Evolutionary conservation across 2,797 vertebrate species (phyloP), one percentile per base, ranked within the genome.

Genomic region (Sandelia bainsii): DNA sequence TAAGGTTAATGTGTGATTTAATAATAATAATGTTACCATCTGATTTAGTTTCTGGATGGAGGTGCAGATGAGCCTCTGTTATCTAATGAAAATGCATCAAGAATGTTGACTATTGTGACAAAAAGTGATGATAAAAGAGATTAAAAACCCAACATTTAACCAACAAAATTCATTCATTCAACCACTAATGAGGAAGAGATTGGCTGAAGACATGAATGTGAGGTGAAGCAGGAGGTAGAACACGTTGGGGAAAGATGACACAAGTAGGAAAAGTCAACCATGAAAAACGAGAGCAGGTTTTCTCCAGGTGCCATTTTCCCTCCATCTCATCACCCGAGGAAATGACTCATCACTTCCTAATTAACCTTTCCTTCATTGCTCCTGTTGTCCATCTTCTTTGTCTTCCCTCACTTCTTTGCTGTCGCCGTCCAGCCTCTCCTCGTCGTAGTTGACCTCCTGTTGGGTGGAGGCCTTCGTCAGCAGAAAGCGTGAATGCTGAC

Each of bases 401-500:
- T 19, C 42, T 7, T 32, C 3, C 51, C 20, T 32, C 19, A 40
- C 61, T 6, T 63, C 52, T 23, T 71, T 23, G 3, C 34, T 46
- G 8, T 40, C 23, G 1, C 12, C 3, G 56, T 44, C 42, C 3
- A 4, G 40, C n/a, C 27, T 50, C 39, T 14, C 42, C 39, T 51
- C 1, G 1, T 10, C 29, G 17, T 1, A 17, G 39, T 4, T 13
- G 19, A 29, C 59, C 48, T 58, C 23, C 6, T 6, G 8, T 37
- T n/a, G 2, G n/a, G 7, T 4, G 22, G 13, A 51, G 44, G 45
- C 23, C 64, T 77, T 65, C 10, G 65, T 84, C 69, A 74, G 77
- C 81, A 73, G 77, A 73, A 81, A 77, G 69, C 6, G 42, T 17
- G 39, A 67, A 58, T 29, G 75, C 71, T 84, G 64, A 69, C 46